Conservation (phyloP, 1,140 invertebrate genomes). For the Zaprionus ornatus region DNA sequence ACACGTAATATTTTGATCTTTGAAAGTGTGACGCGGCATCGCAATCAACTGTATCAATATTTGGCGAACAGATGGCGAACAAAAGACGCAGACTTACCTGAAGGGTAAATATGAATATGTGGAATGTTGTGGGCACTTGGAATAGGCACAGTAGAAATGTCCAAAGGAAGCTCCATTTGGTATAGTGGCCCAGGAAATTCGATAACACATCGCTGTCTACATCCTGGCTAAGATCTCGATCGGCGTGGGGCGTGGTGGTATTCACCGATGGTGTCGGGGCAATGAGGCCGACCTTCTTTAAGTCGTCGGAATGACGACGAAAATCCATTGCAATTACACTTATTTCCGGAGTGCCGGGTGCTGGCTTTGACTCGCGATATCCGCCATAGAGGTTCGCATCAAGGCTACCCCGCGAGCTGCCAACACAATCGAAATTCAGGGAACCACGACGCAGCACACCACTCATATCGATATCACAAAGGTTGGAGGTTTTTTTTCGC, state of each 20-base stretch:
- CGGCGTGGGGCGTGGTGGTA: neutral
- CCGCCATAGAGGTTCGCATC: conserved; percentile 79
- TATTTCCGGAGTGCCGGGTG: conserved; percentile 76
- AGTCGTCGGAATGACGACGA: conserved; percentile 75
- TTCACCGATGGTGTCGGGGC: neutral
- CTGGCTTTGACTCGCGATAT: conserved; percentile 74
- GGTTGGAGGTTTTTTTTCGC: conserved; percentile 6
- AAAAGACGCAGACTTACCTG: conserved; percentile 70
- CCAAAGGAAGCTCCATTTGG: conserved; percentile 89
- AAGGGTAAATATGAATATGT: conserved; percentile 83
- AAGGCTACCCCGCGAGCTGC: conserved; percentile 65
- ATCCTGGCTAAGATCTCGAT: conserved; percentile 84
- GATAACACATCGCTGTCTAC: conserved; percentile 86
- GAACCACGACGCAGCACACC: conserved; percentile 78
- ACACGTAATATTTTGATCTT: conserved; percentile 22
- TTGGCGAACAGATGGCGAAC: conserved; percentile 29
- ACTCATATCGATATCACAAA: conserved; percentile 59
- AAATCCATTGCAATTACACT: conserved; percentile 81
- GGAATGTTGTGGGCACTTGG: conserved; percentile 79
- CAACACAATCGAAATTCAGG: conserved; percentile 72
- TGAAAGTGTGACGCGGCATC: conserved; percentile 21
- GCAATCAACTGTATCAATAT: conserved; percentile 73
- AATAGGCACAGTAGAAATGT: conserved; percentile 88
- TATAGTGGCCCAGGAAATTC: conserved; percentile 88
- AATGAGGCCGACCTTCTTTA: conserved; percentile 61